Evolutionary conservation across 2,113 vertebrate genomes (phyloP).

Genomic region (Collichthys lucidus): DNA sequence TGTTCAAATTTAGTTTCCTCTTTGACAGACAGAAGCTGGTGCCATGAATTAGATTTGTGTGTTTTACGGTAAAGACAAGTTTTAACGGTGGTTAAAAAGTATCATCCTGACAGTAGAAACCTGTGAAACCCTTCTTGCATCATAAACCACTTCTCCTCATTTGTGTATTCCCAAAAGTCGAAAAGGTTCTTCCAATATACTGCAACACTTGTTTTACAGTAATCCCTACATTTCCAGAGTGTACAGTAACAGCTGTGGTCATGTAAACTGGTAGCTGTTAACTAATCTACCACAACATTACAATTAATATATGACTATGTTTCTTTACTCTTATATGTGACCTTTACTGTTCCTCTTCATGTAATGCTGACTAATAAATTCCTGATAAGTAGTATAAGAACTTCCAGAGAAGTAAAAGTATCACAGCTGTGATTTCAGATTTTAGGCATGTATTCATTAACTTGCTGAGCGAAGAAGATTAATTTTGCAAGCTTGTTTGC

Average conservation of each 20-base stretch:
- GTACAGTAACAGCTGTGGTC: neutral
- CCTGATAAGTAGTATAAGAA: too few species aligned
- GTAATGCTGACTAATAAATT: neutral
- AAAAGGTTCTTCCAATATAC: neutral
- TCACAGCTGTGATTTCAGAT: neutral
- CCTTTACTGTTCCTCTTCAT: conserved; percentile 1
- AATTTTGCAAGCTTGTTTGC: neutral
- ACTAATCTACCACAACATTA: too few species aligned
- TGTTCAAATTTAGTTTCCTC: neutral
- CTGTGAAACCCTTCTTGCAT: conserved; percentile 3
- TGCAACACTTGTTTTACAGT: neutral
- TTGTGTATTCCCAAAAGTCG: neutral
- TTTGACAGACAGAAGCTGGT: neutral
- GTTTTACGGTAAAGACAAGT: too few species aligned
- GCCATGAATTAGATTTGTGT: neutral
- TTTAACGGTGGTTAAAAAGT: too few species aligned
- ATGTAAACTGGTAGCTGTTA: neutral
- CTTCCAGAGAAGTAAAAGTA: neutral
- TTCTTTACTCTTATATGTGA: neutral
- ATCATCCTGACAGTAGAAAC: too few species aligned
- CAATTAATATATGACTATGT: too few species aligned
- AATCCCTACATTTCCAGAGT: neutral
- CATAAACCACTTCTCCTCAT: conserved; percentile 16
- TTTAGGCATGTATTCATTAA: neutral
- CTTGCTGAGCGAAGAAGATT: neutral